These are phyloP conservation scores for Lophotriccus pileatus DNA, from an alignment of 2,797 vertebrate genomes.

Conservation along the genomic window DNA sequence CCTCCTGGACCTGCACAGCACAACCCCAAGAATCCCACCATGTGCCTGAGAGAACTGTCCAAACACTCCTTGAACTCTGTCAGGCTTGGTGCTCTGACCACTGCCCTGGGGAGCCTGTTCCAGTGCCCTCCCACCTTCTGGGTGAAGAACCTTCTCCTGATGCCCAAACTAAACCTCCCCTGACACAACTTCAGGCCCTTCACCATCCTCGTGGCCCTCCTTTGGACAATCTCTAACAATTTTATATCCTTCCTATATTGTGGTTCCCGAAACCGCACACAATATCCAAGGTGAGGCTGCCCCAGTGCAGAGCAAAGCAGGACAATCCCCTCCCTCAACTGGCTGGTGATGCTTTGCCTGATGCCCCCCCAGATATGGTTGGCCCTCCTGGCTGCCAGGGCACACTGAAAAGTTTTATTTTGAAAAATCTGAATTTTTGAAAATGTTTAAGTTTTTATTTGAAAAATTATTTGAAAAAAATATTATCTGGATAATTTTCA, in stretches of 20 bases:
- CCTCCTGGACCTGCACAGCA: neutral
- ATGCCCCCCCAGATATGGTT: accelerated
- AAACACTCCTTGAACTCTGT: neutral
- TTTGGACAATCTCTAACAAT: neutral
- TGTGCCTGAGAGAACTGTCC: neutral
- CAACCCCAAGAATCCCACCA: neutral
- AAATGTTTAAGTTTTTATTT: neutral
- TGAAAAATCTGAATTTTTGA: neutral
- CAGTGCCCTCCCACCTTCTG: neutral
- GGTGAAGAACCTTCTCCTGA: neutral
- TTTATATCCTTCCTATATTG: neutral
- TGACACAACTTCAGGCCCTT: neutral
- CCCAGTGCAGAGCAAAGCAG: accelerated
- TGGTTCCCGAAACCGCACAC: neutral
- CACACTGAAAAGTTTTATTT: neutral
- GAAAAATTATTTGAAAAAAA: neutral
- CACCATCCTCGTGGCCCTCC: neutral
- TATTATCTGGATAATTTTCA: neutral
- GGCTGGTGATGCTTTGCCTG: neutral
- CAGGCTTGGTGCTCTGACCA: neutral
- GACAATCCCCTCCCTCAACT: neutral
- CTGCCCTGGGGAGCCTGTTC: neutral
- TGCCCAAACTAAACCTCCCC: neutral
- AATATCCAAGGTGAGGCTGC: accelerated
- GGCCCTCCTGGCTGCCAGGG: neutral